Evolutionary conservation across 2,888 invertebrate genomes (phyloP).

Genomic region (Bugula neritina): DNA sequence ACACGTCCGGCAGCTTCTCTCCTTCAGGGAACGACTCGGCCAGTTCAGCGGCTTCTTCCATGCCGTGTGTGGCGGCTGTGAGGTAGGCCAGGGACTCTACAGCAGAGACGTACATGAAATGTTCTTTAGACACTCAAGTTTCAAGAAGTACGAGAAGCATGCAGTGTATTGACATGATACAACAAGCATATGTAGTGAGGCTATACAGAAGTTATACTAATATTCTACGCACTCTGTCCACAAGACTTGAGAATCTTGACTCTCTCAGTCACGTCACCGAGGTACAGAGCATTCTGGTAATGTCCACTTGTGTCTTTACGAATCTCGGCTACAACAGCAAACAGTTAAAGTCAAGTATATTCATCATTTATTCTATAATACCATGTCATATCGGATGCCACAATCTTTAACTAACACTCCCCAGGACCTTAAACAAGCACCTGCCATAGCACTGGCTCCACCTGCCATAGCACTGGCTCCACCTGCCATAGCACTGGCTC

Average conservation of each 20-base stretch:
- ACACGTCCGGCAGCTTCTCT: slow-evolving; percentile 63
- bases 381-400: too few relatives aligned
- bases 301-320: slow-evolving; percentile 93
- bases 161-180: background rate
- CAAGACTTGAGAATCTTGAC: slow-evolving; percentile 59
- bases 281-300: slow-evolving; percentile 84
- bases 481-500: too few relatives aligned
- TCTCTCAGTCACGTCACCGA: slow-evolving; percentile 86
- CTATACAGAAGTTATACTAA: too few relatives aligned
- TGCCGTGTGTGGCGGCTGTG: slow-evolving; percentile 86
- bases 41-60: slow-evolving; percentile 69
- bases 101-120: too few relatives aligned
- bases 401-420: too few relatives aligned
- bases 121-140: too few relatives aligned
- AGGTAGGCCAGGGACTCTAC: slow-evolving; percentile 74
- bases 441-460: too few relatives aligned
- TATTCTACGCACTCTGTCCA: slow-evolving; percentile 48
- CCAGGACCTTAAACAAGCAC: too few relatives aligned
- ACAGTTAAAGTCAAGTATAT: background rate
- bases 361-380: too few relatives aligned
- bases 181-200: too few relatives aligned
- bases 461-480: too few relatives aligned
- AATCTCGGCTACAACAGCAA: slow-evolving; percentile 69
- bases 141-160: too few relatives aligned
- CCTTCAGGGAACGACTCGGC: slow-evolving; percentile 58